Evolutionary conservation across 2,113 vertebrate genomes (phyloP).

Genomic region (Oryzias curvinotus): DNA sequence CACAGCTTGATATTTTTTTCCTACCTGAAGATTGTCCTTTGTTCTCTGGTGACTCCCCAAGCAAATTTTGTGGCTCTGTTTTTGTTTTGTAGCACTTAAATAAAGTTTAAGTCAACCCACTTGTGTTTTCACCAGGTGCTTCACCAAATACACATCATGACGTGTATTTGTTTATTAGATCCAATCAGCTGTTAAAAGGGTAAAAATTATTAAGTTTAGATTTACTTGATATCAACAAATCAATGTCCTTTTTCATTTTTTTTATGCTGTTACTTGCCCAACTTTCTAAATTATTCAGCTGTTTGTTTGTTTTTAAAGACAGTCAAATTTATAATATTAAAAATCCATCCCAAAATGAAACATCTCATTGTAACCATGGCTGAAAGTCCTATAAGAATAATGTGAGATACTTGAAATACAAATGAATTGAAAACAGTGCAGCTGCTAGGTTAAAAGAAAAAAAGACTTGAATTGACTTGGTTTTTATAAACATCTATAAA

Average conservation of each 20-base stretch:
- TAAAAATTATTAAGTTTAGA: too few relatives aligned
- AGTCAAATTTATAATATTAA: too few relatives aligned
- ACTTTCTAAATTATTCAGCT: not conserved
- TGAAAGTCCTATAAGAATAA: too few relatives aligned
- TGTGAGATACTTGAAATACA: too few relatives aligned
- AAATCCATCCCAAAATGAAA: too few relatives aligned
- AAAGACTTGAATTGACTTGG: too few relatives aligned
- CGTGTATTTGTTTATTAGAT: not conserved
- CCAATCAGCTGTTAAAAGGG: too few relatives aligned
- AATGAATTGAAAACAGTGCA: too few relatives aligned
- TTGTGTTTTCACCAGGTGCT: conserved; percentile 11
- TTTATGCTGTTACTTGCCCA: not conserved
- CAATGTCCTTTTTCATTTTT: not conserved
- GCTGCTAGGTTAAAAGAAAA: too few relatives aligned
- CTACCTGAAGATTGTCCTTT: conserved; percentile 29
- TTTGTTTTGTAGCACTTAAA: not conserved
- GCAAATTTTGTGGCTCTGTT: not conserved
- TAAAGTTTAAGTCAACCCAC: not conserved
- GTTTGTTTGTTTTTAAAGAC: not conserved
- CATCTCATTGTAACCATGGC: too few relatives aligned
- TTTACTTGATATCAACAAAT: too few relatives aligned
- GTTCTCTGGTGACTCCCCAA: not conserved
- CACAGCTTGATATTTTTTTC: not conserved
- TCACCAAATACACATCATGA: not conserved
- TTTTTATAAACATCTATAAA: too few relatives aligned